Conservation (phyloP, 2,888 invertebrate genomes). For the Cyrtodaria siliqua region DNA sequence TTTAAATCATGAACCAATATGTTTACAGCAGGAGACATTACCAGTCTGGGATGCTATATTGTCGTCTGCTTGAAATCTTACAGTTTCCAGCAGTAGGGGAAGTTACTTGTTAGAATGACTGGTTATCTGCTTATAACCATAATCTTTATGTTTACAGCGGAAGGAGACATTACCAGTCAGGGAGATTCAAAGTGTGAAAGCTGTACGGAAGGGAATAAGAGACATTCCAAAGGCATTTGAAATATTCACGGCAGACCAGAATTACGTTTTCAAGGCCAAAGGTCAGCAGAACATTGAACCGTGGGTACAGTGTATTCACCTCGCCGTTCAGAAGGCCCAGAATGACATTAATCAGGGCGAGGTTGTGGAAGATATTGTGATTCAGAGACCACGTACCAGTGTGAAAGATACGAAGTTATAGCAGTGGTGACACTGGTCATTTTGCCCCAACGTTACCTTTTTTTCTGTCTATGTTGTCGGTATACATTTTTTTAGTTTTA, state of each 20-base stretch:
- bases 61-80: no score
- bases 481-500: no score
- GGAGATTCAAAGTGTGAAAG: constrained; percentile 97
- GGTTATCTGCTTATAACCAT: no score
- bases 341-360: constrained; percentile 52
- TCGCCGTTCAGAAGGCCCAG: constrained; percentile 95
- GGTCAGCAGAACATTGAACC: constrained; percentile 97
- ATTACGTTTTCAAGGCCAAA: constrained; percentile 96
- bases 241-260: constrained; percentile 95
- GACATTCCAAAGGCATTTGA: constrained; percentile 98
- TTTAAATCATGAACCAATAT: no score
- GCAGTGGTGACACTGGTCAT: neutral
- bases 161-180: constrained; percentile 94
- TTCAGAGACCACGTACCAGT: constrained; percentile 64
- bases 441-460: no score
- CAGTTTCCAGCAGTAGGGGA: no score
- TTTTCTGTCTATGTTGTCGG: no score
- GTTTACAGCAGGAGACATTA: no score
- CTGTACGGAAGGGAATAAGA: constrained; percentile 93
- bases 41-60: no score
- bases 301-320: constrained; percentile 97
- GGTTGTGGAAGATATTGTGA: constrained; percentile 52
- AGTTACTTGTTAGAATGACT: no score
- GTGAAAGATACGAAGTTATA: constrained; percentile 73
- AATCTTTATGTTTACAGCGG: constrained; percentile 88